Base-by-base conservation (phyloP, 2,113 vertebrate genomes). In the Rhagologus leucostigma region DNA sequence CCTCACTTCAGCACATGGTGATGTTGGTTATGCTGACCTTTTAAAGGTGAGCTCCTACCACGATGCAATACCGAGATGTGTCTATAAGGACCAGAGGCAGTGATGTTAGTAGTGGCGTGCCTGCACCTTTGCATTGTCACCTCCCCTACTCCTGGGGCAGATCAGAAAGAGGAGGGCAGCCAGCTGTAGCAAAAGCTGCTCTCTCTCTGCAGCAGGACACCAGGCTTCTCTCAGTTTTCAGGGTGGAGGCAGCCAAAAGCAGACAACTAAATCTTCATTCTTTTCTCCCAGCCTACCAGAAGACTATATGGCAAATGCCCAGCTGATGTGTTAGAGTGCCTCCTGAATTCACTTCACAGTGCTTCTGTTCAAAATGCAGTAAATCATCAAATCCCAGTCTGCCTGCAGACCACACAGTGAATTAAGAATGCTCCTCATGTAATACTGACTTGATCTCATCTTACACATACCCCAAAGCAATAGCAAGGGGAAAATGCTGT, bases 401-500 rank as follows among this genome's bases (percentile, higher is more conserved):
- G 81, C 52, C 84, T 4, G 23, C 77, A 91, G 80, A 85, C 71
- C 3, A 22, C 84, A 90, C n/a, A 78, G 57, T 85, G 78, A 89
- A 97, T 97, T 97, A 94, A 91, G 80, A 94, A 95, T 83, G 75
- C 89, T 92, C 73, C 79, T 88, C 80, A 55, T 89, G 90, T 91
- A 94, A 32, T 52, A 73, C 89, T 62, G 78, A 88, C 95, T 97
- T 95, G 93, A 96, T 97, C 93, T 95, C 94, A 96, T 97, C 93
- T 97, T 95, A 95, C 95, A 95, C 68, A 82, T 96, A 97, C 94
- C 94, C 90, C 93, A 95, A 96, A 97, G 96, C 95, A 94, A 93
- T 91, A 84, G 93, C 23, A 8, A 96, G 82, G 53, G 85, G 78
- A 85, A 97, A 97, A 94, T 88, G 77, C 93, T 96, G 83, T 93